Evolutionary conservation across 2,113 vertebrate species (phyloP).

Genomic region (Marmota flaviventris): DNA sequence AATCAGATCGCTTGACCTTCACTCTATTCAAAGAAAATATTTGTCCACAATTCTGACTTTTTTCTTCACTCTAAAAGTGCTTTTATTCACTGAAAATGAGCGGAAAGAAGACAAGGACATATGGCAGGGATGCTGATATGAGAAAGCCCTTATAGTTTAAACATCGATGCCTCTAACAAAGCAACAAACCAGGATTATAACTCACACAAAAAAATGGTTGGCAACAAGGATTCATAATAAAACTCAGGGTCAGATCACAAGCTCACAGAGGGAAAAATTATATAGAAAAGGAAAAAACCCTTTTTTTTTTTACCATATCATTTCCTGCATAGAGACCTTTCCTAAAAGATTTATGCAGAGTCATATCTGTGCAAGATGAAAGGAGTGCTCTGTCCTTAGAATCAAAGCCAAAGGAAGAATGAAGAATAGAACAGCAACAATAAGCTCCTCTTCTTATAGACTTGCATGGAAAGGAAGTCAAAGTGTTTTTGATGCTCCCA

Average conservation of each 20-base stretch:
- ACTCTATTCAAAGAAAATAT: slow-evolving; percentile 55
- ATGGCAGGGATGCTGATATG: background rate
- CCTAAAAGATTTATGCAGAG: slow-evolving; percentile 85
- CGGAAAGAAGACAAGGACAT: slow-evolving; percentile 12
- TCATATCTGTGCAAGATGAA: slow-evolving; percentile 85
- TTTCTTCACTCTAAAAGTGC: background rate
- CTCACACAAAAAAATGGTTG: slow-evolving; percentile 75
- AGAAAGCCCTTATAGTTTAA: slow-evolving; percentile 60
- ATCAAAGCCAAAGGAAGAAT: slow-evolving; percentile 83
- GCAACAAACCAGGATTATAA: slow-evolving; percentile 44
- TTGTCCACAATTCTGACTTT: slow-evolving; percentile 57
- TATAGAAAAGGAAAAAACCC: slow-evolving; percentile 74
- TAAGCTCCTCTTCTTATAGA: slow-evolving; percentile 68
- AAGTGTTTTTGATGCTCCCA: slow-evolving; percentile 72
- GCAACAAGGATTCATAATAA: slow-evolving; percentile 63
- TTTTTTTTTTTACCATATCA: slow-evolving; percentile 63
- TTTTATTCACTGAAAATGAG: background rate
- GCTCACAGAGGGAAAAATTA: slow-evolving; percentile 80
- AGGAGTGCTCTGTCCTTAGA: slow-evolving; percentile 82
- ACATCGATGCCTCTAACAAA: slow-evolving; percentile 36
- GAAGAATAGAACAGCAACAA: slow-evolving; percentile 72
- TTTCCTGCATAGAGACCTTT: slow-evolving; percentile 78
- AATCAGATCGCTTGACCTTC: slow-evolving; percentile 3
- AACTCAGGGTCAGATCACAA: slow-evolving; percentile 77
- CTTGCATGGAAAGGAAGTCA: slow-evolving; percentile 34